A percentile compares a stretch with the other conserved stretches of the same genome.
These are phyloP conservation scores for Phania funesta DNA, from an alignment of 2,888 invertebrate species.

Conservation along the genomic window DNA sequence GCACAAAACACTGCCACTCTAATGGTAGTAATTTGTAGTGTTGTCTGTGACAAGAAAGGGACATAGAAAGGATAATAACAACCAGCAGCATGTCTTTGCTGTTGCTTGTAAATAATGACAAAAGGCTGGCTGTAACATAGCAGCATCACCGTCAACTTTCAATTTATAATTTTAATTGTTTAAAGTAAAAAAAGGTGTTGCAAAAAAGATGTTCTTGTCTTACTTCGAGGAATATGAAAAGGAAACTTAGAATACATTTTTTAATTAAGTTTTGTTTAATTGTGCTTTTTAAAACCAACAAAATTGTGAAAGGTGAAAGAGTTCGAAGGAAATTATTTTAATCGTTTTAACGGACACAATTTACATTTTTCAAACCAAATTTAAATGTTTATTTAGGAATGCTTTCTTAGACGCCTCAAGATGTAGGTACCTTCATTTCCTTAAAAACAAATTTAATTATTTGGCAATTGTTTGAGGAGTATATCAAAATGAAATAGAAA, in stretches of 20 bases:
- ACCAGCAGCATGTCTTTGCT: conserved; percentile 3
- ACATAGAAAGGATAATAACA: background rate
- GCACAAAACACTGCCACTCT: background rate
- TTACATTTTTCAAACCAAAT: background rate
- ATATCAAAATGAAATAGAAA: too few relatives aligned
- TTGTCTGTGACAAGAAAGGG: background rate
- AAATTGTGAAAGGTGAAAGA: background rate
- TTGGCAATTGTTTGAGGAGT: too few relatives aligned
- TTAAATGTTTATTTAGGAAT: too few relatives aligned
- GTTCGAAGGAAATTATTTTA: background rate
- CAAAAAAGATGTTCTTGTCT: background rate
- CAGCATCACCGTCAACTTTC: conserved; percentile 2
- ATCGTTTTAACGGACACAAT: background rate
- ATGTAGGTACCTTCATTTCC: too few relatives aligned
- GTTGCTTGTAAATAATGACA: conserved; percentile 16
- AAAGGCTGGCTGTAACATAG: background rate
- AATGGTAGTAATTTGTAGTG: background rate
- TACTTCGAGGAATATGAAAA: background rate
- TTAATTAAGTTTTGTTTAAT: conserved; percentile 30
- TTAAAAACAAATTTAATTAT: too few relatives aligned
- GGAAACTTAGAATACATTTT: conserved; percentile 17
- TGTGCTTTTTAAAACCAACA: background rate
- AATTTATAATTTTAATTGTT: conserved; percentile 45
- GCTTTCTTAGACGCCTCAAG: too few relatives aligned
- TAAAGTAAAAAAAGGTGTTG: background rate